Conservation (phyloP, 2,113 vertebrate genomes). For the Silurus asotus region DNA sequence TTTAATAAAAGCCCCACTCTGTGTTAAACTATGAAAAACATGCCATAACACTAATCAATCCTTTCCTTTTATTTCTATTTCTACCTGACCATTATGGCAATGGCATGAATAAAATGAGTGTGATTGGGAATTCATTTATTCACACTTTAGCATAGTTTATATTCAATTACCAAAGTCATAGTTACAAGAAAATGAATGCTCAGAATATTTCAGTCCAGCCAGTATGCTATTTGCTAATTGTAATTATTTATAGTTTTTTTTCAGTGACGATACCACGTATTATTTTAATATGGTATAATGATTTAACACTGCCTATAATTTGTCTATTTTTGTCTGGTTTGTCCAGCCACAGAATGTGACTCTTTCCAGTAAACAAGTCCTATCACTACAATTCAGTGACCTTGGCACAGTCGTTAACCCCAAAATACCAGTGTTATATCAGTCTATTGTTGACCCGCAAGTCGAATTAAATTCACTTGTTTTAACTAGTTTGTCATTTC, state of each 20-base stretch:
- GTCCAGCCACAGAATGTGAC: neutral
- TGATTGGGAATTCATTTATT: neutral
- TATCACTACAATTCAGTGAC: neutral
- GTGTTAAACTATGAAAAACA: neutral
- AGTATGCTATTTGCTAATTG: neutral
- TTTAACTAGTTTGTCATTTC: conserved; percentile 48
- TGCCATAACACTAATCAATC: conserved; percentile 6
- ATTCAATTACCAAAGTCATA: neutral
- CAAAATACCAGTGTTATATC: neutral
- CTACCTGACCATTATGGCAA: neutral
- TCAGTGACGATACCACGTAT: neutral
- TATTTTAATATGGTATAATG: neutral
- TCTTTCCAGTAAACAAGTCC: neutral
- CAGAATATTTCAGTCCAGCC: neutral
- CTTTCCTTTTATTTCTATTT: neutral
- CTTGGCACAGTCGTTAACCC: neutral
- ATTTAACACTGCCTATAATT: neutral
- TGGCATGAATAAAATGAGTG: neutral
- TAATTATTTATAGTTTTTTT: neutral
- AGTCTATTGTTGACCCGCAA: neutral
- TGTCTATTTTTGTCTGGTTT: neutral
- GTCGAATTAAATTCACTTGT: neutral
- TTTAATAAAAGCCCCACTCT: conserved; percentile 9
- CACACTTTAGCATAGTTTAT: neutral
- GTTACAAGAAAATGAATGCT: neutral